These are phyloP conservation scores for Norana najaformis DNA, from an alignment of 2,888 invertebrate species.

Conservation along the genomic window DNA sequence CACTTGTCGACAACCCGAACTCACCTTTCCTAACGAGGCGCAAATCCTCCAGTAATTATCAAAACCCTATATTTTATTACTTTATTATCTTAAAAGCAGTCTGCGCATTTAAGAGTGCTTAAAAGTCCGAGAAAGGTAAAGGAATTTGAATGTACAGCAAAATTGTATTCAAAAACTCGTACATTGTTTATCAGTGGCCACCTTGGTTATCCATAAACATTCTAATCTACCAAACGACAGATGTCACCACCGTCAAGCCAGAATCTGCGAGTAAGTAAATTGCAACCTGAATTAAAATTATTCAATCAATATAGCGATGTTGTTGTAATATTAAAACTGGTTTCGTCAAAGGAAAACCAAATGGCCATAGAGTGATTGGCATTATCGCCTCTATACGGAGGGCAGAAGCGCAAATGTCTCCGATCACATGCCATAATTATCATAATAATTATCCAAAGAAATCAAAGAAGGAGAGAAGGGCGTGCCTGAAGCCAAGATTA, in stretches of 20 bases:
- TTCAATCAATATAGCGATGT: too few species aligned
- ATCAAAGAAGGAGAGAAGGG: too few species aligned
- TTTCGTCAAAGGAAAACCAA: too few species aligned
- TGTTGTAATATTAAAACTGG: too few species aligned
- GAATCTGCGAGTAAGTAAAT: not conserved
- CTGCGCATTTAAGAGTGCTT: not conserved
- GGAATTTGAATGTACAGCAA: not conserved
- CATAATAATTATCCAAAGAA: too few species aligned
- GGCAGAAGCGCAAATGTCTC: too few species aligned
- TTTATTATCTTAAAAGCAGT: not conserved
- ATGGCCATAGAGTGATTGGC: too few species aligned
- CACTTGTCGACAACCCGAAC: not conserved
- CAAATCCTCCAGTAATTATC: not conserved
- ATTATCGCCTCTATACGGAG: too few species aligned
- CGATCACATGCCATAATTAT: too few species aligned
- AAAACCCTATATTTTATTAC: not conserved
- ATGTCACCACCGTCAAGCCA: not conserved
- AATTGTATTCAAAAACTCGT: not conserved
- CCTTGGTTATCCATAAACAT: not conserved
- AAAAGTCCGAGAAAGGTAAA: not conserved
- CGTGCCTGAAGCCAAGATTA: too few species aligned
- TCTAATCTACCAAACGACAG: not conserved
- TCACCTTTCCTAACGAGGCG: not conserved
- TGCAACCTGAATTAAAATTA: too few species aligned
- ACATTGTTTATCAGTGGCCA: not conserved